Evolutionary conservation across 2,888 invertebrate species (phyloP).

Genomic region (Mactromeris polynyma): DNA sequence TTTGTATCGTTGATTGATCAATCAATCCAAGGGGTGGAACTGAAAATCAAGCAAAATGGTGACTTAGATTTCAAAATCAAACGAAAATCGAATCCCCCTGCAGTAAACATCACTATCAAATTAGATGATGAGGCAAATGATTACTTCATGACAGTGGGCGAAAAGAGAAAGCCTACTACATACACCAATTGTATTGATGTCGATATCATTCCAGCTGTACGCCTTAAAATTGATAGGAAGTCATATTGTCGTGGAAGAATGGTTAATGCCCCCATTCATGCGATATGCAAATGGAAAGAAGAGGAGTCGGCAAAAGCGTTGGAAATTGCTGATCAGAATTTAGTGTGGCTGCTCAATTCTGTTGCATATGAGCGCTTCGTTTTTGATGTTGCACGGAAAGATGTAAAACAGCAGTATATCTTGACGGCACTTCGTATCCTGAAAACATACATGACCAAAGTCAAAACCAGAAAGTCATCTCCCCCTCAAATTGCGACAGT

Average conservation of each 20-base stretch:
- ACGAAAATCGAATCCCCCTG: constrained; percentile 57
- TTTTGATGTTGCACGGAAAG: constrained; percentile 56
- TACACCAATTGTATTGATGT: constrained; percentile 54
- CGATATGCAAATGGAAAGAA: constrained; percentile 70
- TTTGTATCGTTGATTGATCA: constrained; percentile 53
- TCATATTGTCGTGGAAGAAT: not conserved
- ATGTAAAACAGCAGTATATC: constrained; percentile 58
- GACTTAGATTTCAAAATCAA: constrained; percentile 24
- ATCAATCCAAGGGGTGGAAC: constrained; percentile 1
- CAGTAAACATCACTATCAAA: constrained; percentile 49
- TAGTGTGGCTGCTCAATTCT: constrained; percentile 67
- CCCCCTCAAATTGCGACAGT: constrained; percentile 51
- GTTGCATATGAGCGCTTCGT: constrained; percentile 70
- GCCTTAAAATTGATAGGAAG: constrained; percentile 48
- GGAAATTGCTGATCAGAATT: constrained; percentile 32
- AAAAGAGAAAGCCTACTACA: not conserved
- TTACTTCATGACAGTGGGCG: not conserved
- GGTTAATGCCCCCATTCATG: constrained; percentile 48
- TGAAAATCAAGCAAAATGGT: not conserved
- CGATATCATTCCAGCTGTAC: constrained; percentile 68
- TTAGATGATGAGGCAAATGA: constrained; percentile 8
- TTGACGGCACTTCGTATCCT: constrained; percentile 69
- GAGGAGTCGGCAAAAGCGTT: constrained; percentile 18
- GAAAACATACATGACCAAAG: constrained; percentile 60
- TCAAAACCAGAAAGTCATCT: not conserved